Evolutionary conservation across 2,797 vertebrate species (phyloP), one percentile per base, ranked within the genome.

Genomic region (Malurus leucopterus): DNA sequence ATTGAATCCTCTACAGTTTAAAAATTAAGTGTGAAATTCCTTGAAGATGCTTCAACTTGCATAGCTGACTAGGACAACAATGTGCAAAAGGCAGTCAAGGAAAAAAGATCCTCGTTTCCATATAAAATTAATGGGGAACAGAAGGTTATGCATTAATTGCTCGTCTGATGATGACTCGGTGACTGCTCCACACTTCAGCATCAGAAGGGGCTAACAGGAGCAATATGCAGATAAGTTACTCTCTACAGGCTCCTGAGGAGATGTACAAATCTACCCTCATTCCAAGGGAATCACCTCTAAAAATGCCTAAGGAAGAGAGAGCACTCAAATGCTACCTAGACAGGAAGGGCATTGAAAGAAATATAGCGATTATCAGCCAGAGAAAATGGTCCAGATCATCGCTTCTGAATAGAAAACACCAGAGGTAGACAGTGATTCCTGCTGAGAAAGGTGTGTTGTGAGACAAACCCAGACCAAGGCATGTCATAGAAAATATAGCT

Each of bases 221-320:
- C 72, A 55, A 63, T 51, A 27, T 3, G n/a, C 2, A 49, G 27
- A 30, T 11, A 19, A 68, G 6, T 57, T 49, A 5, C 13, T 59
- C 7, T 86, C 13, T 71, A 12, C 24, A 38, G 9, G 4, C 9
- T 61, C 10, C 8, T 80, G 29, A 44, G 15, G 26, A 83, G 6
- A 10, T 27, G 2, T 8, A 47, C 8, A n/a, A 8, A 24, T 26
- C 15, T 65, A 40, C 11, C 18, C 1, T 0, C 4, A n/a, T 40
- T 47, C 9, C 18, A 27, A 63, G 57, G 12, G n/a, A 80, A 77
- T 74, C 17, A 24, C 3, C 17, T 20, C 14, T 41, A 22, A 74
- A 93, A 84, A 71, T 32, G 6, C 29, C 34, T 49, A 13, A 70
- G 38, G 24, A 64, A 70, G 30, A 17, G 2, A 62, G 13, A 65